Evolutionary conservation across 2,113 vertebrate genomes (phyloP), one percentile per base, ranked within the genome.

Genomic region (Chaenogobius annularis): DNA sequence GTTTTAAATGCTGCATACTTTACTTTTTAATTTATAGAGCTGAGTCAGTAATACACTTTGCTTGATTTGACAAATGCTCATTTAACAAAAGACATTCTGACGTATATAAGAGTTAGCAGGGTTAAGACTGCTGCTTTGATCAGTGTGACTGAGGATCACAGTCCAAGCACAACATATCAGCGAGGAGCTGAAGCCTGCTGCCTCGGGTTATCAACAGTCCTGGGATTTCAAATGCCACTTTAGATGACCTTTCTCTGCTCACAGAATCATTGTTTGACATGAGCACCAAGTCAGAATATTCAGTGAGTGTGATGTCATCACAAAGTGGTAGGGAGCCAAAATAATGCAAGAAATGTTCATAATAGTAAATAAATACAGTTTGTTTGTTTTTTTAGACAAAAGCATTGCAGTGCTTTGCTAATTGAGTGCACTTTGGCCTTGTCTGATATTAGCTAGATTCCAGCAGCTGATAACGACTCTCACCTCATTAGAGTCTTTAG

Each of bases 401-500:
- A 55, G 64, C 77, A 70, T 75, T 56, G 54, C 22, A 67, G 48
- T 15, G 4, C 48, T 48, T 75, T 61, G 6, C 65, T 88, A 85
- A 87, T 69, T 80, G 59, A 79, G 56, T 68, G 69, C 63, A 79
- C 81, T 77, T 86, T 85, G 78, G 64, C 83, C 79, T 82, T 35
- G 64, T 67, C 50, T 59, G 59, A 73, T 75, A 50, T 47, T 65
- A 78, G 79, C 66, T 55, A 54, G 74, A 79, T 82, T 80, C 54
- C 61, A n/a, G 62, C 70, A 67, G 77, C 73, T 72, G 75, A 73
- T 86, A 77, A 85, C 83, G 77, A 54, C 69, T 68, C 69, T 1
- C 8, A 20, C 67, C 72, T 85, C 77, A 87, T 90, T 83, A 86
- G 74, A 71, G 71, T 81, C 69, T 83, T 88, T 75, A 86, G 68